Evolutionary conservation across 2,797 vertebrate species (phyloP), one percentile per base, ranked within the genome.

Genomic region (Protonibea diacanthus): DNA sequence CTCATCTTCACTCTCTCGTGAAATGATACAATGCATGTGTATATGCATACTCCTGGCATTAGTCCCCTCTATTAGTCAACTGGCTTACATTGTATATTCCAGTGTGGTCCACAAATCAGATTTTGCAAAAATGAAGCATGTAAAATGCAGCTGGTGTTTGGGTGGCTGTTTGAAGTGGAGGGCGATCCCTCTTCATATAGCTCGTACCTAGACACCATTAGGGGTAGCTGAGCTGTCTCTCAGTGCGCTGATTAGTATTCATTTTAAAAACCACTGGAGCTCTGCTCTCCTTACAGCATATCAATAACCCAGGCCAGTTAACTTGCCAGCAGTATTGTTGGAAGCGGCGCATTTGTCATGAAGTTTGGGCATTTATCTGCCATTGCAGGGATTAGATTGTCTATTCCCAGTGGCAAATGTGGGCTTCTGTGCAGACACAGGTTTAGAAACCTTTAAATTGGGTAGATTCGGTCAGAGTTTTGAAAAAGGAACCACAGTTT

Each of bases 201-300:
- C 83, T 83, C 62, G 3, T 81, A 84, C 82, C 81, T 64, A n/a
- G 66, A 79, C 78, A 65, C 82, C 83, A 88, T 90, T 82, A 90
- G 75, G 47, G 76, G 56, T 42, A 77, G 74, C 89, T 86, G 81
- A 81, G 88, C 80, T 82, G 88, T 89, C 68, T 86, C 88, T 87
- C 78, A 47, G 80, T 61, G 76, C 45, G 14, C 87, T 90, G 84
- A 91, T 92, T 88, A 90, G 86, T 83, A 83, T 88, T 92, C 86
- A 80, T 86, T 89, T 86, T 60, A 80, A 85, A 89, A 86, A 63
- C 65, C 76, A 57, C 23, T 25, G 42, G 61, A 71, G 80, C 80
- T 61, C 61, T 44, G 70, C 80, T 88, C 74, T 25, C 65, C 78
- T 67, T 49, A 27, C 77, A 78, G 86, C 89, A 90, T 88, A 86